Percentiles rank a stretch among this genome's conserved stretches.
phyloP scores from a whole-genome alignment of 2,797 vertebrate genomes.

The Epinephelus coioides region DNA sequence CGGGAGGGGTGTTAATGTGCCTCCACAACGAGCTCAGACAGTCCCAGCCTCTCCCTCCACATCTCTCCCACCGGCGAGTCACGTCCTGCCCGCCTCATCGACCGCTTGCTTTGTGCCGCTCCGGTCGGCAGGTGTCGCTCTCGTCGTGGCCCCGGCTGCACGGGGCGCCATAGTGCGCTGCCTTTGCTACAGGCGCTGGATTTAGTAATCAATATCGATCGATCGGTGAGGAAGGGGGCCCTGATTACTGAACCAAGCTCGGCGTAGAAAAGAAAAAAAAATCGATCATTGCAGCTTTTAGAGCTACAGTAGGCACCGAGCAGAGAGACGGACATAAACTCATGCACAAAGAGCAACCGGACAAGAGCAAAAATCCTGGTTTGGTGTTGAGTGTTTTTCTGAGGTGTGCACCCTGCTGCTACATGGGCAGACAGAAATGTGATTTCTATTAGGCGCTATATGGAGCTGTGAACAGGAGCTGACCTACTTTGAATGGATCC shows the following conservation, averaged over 20 bases:
- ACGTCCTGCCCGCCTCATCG: conserved; percentile 61
- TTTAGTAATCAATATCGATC: conserved; percentile 90
- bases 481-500: conserved; percentile 64
- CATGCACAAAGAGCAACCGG: conserved; percentile 78
- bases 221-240: conserved; percentile 89
- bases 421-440: conserved; percentile 22
- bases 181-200: conserved; percentile 87
- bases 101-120: conserved; percentile 56
- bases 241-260: conserved; percentile 90
- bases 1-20: conserved; percentile 26
- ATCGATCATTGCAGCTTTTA: conserved; percentile 90
- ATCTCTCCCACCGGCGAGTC: conserved; percentile 34
- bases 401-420: conserved; percentile 64
- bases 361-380: conserved; percentile 67
- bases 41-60: conserved; percentile 20
- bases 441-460: conserved; percentile 49
- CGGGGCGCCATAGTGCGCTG: conserved; percentile 76
- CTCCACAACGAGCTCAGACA: conserved; percentile 36
- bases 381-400: conserved; percentile 63
- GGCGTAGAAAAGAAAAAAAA: conserved; percentile 85
- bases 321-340: conserved; percentile 78
- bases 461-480: conserved; percentile 46
- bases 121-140: conserved; percentile 85
- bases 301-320: conserved; percentile 87
- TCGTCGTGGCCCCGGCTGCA: conserved; percentile 73